Conservation (phyloP, 2,113 vertebrate species). For the Danio rerio region DNA sequence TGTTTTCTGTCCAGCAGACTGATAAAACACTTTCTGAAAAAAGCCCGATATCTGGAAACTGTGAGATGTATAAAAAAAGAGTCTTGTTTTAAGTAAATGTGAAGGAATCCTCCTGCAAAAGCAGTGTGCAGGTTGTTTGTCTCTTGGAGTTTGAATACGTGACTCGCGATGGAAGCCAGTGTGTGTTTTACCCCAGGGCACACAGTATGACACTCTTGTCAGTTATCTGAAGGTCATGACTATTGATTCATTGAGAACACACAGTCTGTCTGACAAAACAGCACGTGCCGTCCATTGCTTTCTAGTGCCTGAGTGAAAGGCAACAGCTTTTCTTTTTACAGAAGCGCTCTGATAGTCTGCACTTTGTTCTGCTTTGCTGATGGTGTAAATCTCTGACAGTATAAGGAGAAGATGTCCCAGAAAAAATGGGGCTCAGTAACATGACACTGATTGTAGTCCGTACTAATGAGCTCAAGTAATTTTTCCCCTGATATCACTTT, state of each 20-base stretch:
- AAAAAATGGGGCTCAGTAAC: constrained; percentile 5
- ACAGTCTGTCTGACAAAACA: constrained; percentile 35
- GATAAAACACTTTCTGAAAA: too few species aligned
- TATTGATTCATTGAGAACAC: constrained; percentile 47
- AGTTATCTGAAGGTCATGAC: constrained; percentile 49
- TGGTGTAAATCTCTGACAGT: constrained; percentile 28
- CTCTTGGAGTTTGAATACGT: not conserved
- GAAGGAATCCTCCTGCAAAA: constrained; percentile 16
- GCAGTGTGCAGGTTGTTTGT: not conserved
- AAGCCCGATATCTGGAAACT: too few species aligned
- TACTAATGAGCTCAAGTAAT: constrained; percentile 34
- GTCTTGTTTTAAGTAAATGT: not conserved
- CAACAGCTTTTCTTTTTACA: not conserved
- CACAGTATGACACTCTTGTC: constrained; percentile 33
- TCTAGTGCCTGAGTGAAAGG: not conserved
- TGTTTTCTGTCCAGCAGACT: too few species aligned
- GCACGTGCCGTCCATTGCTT: not conserved
- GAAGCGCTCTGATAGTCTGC: constrained; percentile 5
- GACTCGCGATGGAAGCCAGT: not conserved
- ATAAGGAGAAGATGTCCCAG: not conserved
- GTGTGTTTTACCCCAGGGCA: constrained; percentile 14
- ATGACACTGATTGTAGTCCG: constrained; percentile 39
- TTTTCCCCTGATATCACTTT: constrained; percentile 22
- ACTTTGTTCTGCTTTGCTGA: constrained; percentile 22
- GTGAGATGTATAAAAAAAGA: too few species aligned